These are phyloP conservation scores for Cliona cf. orientalis DNA, from an alignment of 37 sponge, comb jelly and placozoan species.

Conservation along the genomic window DNA sequence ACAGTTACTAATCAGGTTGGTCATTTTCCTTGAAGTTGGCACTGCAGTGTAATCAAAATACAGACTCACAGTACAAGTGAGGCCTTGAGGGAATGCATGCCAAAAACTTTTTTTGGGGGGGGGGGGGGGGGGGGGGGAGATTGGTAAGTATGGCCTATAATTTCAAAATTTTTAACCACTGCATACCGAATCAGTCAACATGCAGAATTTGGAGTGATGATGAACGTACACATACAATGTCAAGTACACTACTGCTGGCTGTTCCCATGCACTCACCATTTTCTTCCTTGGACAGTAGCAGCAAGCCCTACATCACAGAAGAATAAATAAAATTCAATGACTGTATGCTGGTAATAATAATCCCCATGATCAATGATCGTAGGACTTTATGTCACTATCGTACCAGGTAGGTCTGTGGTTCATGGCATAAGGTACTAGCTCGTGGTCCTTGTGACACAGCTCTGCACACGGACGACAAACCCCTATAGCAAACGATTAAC, in stretches of 20 bases:
- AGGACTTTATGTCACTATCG: not conserved
- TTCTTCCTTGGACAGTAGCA: constrained; percentile 76
- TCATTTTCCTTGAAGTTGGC: too few species aligned
- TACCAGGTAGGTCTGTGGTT: constrained; percentile 78
- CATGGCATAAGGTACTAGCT: constrained; percentile 24
- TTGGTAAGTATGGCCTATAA: too few species aligned
- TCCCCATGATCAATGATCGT: not conserved
- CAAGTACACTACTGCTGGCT: too few species aligned
- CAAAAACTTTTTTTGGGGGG: too few species aligned
- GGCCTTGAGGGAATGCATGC: not conserved
- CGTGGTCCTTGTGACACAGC: constrained; percentile 70
- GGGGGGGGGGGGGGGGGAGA: not conserved
- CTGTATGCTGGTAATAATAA: too few species aligned
- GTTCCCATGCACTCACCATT: constrained; percentile 58
- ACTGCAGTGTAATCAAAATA: too few species aligned
- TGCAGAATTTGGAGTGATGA: too few species aligned
- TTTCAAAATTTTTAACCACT: too few species aligned
- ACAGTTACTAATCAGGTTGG: too few species aligned
- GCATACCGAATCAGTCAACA: too few species aligned
- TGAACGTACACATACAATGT: too few species aligned
- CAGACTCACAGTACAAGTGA: not conserved
- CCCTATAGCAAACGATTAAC: constrained; percentile 37
- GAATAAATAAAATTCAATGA: not conserved
- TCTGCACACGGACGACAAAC: constrained; percentile 65
- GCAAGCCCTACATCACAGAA: constrained; percentile 59